A percentile compares a stretch with the other conserved stretches of the same genome.
Evolutionary conservation across 37 sponge, comb jelly and placozoan species (phyloP).

Genomic region (Amphimedon queenslandica): DNA sequence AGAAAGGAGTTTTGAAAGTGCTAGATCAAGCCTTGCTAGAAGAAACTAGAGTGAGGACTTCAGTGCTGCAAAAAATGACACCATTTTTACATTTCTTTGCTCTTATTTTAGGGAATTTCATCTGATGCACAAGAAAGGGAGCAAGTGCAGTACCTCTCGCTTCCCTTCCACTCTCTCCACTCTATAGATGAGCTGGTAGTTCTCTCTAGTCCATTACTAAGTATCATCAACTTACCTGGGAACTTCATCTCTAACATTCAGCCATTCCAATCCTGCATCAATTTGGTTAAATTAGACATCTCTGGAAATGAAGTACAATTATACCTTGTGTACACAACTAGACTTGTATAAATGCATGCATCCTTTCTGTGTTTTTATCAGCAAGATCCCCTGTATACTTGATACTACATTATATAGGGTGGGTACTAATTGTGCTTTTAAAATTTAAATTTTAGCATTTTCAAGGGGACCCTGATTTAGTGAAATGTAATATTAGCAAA

Average conservation of each 20-base stretch:
- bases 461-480: too few relatives aligned
- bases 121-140: background rate
- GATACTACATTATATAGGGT: too few relatives aligned
- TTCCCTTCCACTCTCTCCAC: slow-evolving; percentile 17
- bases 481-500: too few relatives aligned
- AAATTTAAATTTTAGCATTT: too few relatives aligned
- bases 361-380: too few relatives aligned
- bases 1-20: slow-evolving; percentile 46
- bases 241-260: slow-evolving; percentile 60
- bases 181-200: slow-evolving; percentile 38
- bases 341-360: too few relatives aligned
- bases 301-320: slow-evolving; percentile 78
- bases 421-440: too few relatives aligned
- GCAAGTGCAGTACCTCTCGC: slow-evolving; percentile 17
- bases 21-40: slow-evolving; percentile 38
- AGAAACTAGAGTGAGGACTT: background rate
- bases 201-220: slow-evolving; percentile 32
- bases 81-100: background rate
- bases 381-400: too few relatives aligned
- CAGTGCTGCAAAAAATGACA: background rate
- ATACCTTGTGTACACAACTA: too few relatives aligned
- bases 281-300: slow-evolving; percentile 76
- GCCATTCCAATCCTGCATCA: slow-evolving; percentile 57
- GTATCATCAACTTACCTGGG: slow-evolving; percentile 48
- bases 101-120: background rate